phyloP scores from a whole-genome alignment of 1,140 invertebrate species.

The Coboldia fuscipes region DNA sequence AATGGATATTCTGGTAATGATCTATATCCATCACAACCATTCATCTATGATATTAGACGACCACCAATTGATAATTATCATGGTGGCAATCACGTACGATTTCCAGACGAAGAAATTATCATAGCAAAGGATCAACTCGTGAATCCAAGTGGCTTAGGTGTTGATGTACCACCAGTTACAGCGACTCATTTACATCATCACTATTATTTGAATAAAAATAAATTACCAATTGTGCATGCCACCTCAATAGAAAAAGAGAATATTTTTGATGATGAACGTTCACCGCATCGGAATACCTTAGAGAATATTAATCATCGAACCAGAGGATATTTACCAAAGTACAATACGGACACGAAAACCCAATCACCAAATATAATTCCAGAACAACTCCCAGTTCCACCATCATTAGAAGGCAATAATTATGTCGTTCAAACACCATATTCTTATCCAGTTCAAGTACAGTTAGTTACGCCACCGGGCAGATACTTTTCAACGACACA shows the following conservation, averaged over 20 bases:
- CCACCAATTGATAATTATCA: neutral
- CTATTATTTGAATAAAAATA: constrained; percentile 15
- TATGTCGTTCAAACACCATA: neutral
- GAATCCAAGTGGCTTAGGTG: neutral
- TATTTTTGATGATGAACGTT: neutral
- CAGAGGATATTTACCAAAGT: neutral
- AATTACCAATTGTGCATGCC: constrained; percentile 7
- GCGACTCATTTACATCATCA: constrained; percentile 22
- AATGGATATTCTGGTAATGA: neutral
- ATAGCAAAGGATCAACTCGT: neutral
- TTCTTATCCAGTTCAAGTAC: neutral
- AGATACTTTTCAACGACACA: neutral
- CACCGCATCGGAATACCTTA: neutral
- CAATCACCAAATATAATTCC: neutral
- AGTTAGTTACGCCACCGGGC: neutral
- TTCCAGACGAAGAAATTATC: neutral
- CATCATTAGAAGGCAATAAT: neutral
- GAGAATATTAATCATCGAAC: neutral
- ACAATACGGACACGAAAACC: no score
- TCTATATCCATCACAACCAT: neutral
- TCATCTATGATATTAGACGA: neutral
- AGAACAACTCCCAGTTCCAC: neutral
- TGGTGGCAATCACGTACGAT: neutral
- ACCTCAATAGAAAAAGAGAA: constrained; percentile 3
- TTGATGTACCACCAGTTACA: neutral